Evolutionary conservation across 1,140 invertebrate species (phyloP).

Genomic region (Latrodectus geometricus): DNA sequence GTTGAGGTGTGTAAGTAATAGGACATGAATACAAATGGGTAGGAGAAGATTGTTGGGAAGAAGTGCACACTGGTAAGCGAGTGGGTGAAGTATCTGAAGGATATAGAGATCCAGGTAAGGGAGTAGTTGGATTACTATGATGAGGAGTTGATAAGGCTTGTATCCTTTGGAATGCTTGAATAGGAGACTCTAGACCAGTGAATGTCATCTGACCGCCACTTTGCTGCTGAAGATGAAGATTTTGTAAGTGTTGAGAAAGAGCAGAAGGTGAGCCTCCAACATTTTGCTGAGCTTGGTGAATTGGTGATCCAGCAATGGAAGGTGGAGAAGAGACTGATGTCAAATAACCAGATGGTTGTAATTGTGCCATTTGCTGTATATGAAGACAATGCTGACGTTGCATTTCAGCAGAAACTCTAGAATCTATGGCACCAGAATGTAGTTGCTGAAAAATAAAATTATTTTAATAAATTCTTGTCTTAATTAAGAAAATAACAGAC

Average conservation of each 20-base stretch:
- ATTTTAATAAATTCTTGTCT: too few species aligned
- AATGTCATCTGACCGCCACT: conserved; percentile 53
- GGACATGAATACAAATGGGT: conserved; percentile 54
- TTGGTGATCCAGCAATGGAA: conserved; percentile 68
- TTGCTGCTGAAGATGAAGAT: conserved; percentile 69
- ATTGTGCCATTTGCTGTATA: conserved; percentile 66
- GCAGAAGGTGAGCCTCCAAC: conserved; percentile 60
- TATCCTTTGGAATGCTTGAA: conserved; percentile 63
- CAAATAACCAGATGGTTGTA: conserved; percentile 43
- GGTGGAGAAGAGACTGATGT: conserved; percentile 64
- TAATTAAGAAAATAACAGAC: too few species aligned
- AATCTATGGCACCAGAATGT: conserved; percentile 66
- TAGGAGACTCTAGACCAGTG: conserved; percentile 61
- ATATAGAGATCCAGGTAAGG: conserved; percentile 7
- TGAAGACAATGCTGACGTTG: conserved; percentile 70
- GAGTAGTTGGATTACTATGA: conserved; percentile 41
- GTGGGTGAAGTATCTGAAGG: conserved; percentile 49
- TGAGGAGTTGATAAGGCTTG: conserved; percentile 62
- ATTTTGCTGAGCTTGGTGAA: conserved; percentile 55
- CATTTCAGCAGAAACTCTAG: conserved; percentile 68
- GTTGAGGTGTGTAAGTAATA: conserved; percentile 66
- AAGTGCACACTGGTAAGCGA: conserved; percentile 26
- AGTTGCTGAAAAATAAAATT: conserved; percentile 64
- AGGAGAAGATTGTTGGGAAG: conserved; percentile 57
- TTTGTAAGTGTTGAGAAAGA: conserved; percentile 70